phyloP scores from a whole-genome alignment of 2,113 vertebrate species.

The Gymnarchus niloticus region DNA sequence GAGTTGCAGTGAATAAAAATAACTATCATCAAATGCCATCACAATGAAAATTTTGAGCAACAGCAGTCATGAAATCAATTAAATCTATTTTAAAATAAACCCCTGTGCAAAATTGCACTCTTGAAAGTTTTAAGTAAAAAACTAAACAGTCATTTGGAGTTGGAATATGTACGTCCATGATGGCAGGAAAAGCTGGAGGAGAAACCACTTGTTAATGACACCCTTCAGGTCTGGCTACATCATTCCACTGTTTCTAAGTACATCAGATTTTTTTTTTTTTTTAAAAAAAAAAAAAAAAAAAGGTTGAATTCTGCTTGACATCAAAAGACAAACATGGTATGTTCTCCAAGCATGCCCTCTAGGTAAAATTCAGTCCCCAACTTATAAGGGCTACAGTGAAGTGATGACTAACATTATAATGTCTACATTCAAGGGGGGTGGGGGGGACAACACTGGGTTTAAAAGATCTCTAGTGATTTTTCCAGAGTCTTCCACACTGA shows the following conservation, averaged over 20 bases:
- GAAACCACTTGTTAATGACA: background rate
- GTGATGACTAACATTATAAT: background rate
- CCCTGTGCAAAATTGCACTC: no score
- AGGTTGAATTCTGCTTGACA: background rate
- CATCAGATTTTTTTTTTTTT: background rate
- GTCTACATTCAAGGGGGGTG: background rate
- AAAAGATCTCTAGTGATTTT: background rate
- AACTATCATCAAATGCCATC: background rate
- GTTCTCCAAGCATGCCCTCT: background rate
- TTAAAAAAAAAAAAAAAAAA: background rate
- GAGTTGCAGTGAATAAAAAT: background rate
- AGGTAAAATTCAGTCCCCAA: background rate
- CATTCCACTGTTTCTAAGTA: background rate
- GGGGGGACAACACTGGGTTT: background rate
- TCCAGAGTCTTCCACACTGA: background rate
- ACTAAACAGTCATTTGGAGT: background rate
- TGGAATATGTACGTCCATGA: background rate
- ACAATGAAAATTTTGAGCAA: background rate
- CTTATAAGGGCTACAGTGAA: background rate
- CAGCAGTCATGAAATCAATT: background rate
- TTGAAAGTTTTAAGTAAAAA: background rate
- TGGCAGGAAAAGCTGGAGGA: background rate
- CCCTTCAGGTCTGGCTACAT: background rate
- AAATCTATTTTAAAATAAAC: background rate
- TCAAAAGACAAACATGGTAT: background rate